Base-by-base conservation (phyloP, 2,113 vertebrate species). In the Ailuropoda melanoleuca region DNA sequence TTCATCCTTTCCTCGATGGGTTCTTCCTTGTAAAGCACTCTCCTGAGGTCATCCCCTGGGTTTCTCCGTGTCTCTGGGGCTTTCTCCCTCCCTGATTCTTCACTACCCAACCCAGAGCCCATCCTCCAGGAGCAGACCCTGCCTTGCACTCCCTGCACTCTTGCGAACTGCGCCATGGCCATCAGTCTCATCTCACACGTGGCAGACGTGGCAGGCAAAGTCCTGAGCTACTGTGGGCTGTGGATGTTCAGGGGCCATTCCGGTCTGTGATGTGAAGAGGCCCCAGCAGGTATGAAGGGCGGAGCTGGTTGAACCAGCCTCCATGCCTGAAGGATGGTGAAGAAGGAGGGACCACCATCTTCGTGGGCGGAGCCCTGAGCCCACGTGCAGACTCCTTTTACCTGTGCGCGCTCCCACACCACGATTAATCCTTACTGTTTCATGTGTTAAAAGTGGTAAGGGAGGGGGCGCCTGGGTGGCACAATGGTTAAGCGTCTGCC, bases 381-480 rank as follows among this genome's bases (percentile, higher is more conserved):
- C 29, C 24, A 2, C 1, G 3, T 1, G 34, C 17, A 26, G 80
- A n/a, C 17, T 8, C 46, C 48, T 31, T 26, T 39, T n/a, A 43
- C 6, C 3, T 5, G 37, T 0, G 19, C 9, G 39, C 31, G 66
- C 31, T 8, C 64, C 23, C 37, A 19, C 1, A 0, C 10, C 2
- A 15, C 0, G 1, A 0, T 1, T 0, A 13, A 6, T 1, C 14
- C 39, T 55, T 1, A 1, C 43, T 17, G 48, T 60, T 39, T 62
- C 24, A 1, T 0, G 5, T n/a, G 8, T 56, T 43, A 3, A 4
- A 37, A 83, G 53, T 23, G 56, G 4, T 10, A 14, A 3, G 1
- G 10, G 55, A 53, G 78, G 29, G n/a, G n/a, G n/a, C n/a, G n/a
- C n/a, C n/a, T n/a, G n/a, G n/a, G n/a, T n/a, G n/a, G n/a, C n/a